Evolutionary conservation across 92 coral and sea anemone species (phyloP), one percentile per base, ranked within the genome.

Genomic region (Chrysogorgia sp.): DNA sequence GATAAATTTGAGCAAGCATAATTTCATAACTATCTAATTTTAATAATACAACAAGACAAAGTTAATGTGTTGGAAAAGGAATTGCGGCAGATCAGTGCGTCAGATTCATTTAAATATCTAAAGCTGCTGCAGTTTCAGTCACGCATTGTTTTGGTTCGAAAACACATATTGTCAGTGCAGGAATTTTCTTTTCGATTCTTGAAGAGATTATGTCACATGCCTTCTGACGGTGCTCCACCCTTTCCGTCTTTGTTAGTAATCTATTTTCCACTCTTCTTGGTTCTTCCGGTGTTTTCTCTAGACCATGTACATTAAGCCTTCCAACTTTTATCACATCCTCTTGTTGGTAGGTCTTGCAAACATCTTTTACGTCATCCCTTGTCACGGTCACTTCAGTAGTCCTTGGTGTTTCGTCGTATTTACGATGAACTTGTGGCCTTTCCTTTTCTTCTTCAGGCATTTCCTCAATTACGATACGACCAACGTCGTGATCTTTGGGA

Each of bases 401-500:
- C 15, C 14, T 47, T 47, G 53, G 53, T 47, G 7, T 47, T n/a
- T 47, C 53, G 2, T 2, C 14, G 53, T 47, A 15, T 47, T 47
- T 47, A 6, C 53, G 53, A 15, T 47, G 15, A 15, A 47, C n/a
- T 2, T 15, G 53, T n/a, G 53, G 53, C 15, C n/a, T 7, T 15
- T 47, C 63, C 10, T 57, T 31, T 7, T 57, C 23, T 15, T 57
- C 34, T 3, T 3, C 63, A 1, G 29, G 29, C 30, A 57, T 23
- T 57, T 23, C 31, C 17, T 57, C 34, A 23, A 57, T 57, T 57
- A 23, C 63, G 34, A 57, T 23, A 23, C 63, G 63, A 23, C 63
- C 63, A 57, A 13, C 63, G 9, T 57, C 63, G 7, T 7, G 34
- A 14, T 57, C 63, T 31, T 23, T 57, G 3, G 32, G 34, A 57